Base-by-base conservation (phyloP, 2,113 vertebrate species). In the zebrafish (Danio rerio) region DNA sequence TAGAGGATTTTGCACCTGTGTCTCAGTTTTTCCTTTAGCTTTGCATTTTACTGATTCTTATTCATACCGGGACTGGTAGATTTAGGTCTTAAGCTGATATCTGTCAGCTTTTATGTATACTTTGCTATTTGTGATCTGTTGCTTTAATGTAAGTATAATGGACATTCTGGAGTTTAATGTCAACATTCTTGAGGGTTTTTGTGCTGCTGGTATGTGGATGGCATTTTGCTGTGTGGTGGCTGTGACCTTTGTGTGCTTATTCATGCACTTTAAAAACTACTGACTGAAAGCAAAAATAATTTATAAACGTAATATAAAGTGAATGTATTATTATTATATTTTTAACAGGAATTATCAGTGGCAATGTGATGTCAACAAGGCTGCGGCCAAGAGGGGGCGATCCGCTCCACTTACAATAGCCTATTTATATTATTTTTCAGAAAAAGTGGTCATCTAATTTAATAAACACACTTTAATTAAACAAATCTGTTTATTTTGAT, bases 21-120 rank as follows among this genome's bases (percentile, higher is more conserved):
- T 50, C 58, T 31, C 18, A 70, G 66, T 70, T 70, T 45, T 49
- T 70, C 42, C 10, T 50, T 50, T 50, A 70, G 9, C 45, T 70
- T 70, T 50, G 9, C 43, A 49, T 47, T 50, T 21, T 20, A 6
- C 45, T 4, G 47, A 18, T 10, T 31, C 47, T 9, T 31, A 71
- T 13, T 52, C 20, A 7, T 71, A 9, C 43, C 9, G 9, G 62
- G 47, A 58, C 56, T 4, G 18, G 43, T 45, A 15, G 63, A 47
- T 47, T 47, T 68, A n/a, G 65, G 11, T 43, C 18, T 68, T 18
- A 68, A 47, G 47, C 15, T 68, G 9, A 47, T 6, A 7, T 68
- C 9, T 40, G 7, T 31, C 58, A 61, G 58, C 6, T 8, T 66
- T 15, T 4, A 47, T 68, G 42, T 43, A 68, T 11, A 42, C 15